phyloP scores from a whole-genome alignment of 2,797 vertebrate species.

The Austrolebias charrua region DNA sequence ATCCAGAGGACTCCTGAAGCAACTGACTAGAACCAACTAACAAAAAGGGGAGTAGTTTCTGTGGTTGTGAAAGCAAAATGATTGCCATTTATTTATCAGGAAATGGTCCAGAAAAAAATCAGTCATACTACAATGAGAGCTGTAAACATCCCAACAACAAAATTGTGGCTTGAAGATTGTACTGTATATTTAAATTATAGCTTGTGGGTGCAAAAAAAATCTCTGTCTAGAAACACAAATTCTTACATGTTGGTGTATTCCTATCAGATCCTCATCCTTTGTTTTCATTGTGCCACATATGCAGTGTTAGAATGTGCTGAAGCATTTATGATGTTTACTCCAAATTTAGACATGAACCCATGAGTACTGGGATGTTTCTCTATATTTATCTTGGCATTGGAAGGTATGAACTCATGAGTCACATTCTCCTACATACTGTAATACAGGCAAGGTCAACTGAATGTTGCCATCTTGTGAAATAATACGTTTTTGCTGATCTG shows the following conservation, averaged over 20 bases:
- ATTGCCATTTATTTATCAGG: too few species aligned
- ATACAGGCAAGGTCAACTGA: constrained; percentile 46
- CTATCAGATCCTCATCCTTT: background rate
- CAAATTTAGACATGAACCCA: background rate
- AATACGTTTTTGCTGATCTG: constrained; percentile 65
- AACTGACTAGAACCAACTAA: background rate
- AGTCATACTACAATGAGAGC: background rate
- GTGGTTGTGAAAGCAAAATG: too few species aligned
- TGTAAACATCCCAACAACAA: background rate
- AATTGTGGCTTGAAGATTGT: too few species aligned
- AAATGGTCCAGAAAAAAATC: too few species aligned
- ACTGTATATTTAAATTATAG: too few species aligned
- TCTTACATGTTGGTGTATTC: background rate
- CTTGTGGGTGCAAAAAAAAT: too few species aligned
- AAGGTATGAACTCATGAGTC: constrained; percentile 28
- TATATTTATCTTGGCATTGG: constrained; percentile 23
- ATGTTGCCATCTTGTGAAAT: constrained; percentile 64
- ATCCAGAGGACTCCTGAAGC: background rate
- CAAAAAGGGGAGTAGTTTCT: background rate
- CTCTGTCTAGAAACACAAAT: background rate
- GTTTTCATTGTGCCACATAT: background rate
- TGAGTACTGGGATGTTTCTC: constrained; percentile 1
- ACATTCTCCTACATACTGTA: constrained; percentile 31
- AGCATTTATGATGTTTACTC: background rate
- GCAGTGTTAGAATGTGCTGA: background rate